A percentile compares a stretch with the other conserved stretches of the same genome.
Evolutionary conservation across 1,140 invertebrate species (phyloP).

Genomic region (Periplaneta americana): DNA sequence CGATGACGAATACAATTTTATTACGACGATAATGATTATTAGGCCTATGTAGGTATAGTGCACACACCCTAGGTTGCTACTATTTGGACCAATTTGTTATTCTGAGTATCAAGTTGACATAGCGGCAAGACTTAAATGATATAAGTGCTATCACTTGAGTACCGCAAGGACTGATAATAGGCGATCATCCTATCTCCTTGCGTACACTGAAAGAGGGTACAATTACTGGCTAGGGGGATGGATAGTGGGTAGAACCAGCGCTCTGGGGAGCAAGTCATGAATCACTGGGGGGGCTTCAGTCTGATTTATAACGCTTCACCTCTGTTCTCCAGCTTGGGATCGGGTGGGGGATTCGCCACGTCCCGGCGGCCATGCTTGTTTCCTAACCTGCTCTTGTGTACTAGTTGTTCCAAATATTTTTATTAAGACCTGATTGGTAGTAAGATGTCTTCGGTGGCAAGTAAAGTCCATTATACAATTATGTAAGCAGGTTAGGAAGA

Average conservation of each 20-base stretch:
- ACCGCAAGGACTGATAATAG: not conserved
- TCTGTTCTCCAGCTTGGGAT: not conserved
- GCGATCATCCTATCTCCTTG: not conserved
- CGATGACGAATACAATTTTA: too few species aligned
- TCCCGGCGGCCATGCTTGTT: not conserved
- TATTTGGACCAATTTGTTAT: too few species aligned
- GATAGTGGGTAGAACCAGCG: not conserved
- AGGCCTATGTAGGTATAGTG: too few species aligned
- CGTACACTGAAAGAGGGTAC: not conserved
- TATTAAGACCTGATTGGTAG: too few species aligned
- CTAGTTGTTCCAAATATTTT: not conserved
- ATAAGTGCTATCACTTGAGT: not conserved
- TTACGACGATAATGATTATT: too few species aligned
- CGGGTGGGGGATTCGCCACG: not conserved
- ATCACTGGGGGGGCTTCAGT: not conserved
- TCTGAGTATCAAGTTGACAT: too few species aligned
- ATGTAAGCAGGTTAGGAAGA: too few species aligned
- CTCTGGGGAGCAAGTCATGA: not conserved
- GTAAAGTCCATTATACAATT: too few species aligned
- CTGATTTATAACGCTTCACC: not conserved
- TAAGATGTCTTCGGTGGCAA: too few species aligned
- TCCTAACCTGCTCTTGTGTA: not conserved
- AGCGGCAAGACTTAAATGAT: too few species aligned
- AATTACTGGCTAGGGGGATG: not conserved
- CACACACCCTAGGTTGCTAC: too few species aligned